Evolutionary conservation across 2,113 vertebrate species (phyloP).

Genomic region (Marmota flaviventris): DNA sequence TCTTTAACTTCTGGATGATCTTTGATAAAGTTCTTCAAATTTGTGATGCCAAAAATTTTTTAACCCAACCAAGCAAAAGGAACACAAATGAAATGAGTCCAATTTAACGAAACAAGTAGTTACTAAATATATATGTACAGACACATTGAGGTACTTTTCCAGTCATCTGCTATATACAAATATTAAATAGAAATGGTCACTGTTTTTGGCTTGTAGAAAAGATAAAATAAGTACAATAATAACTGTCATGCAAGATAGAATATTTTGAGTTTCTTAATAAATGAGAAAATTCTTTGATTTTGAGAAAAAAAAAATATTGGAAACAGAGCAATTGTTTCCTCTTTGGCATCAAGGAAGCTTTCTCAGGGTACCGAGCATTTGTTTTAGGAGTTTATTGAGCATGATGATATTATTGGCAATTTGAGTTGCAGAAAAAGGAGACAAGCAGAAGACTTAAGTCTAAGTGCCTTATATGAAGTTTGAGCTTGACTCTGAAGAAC

Average conservation of each 20-base stretch:
- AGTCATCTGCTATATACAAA: neutral
- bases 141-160: neutral
- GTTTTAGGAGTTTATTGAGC: neutral
- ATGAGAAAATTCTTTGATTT: neutral
- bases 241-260: neutral
- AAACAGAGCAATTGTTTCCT: neutral
- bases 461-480: neutral
- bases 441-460: neutral
- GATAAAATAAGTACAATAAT: neutral
- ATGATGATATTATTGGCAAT: neutral
- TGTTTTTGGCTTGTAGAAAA: neutral
- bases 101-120: neutral
- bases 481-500: neutral
- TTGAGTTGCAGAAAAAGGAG: neutral
- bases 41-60: neutral
- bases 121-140: neutral
- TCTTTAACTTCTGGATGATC: conserved; percentile 11
- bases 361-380: neutral
- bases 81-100: neutral
- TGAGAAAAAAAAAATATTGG: neutral
- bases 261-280: neutral
- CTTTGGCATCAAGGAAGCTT: neutral
- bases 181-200: neutral
- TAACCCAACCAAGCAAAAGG: neutral
- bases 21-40: neutral